phyloP scores from a whole-genome alignment of 2,888 invertebrate species.

The Ochropacha duplaris region DNA sequence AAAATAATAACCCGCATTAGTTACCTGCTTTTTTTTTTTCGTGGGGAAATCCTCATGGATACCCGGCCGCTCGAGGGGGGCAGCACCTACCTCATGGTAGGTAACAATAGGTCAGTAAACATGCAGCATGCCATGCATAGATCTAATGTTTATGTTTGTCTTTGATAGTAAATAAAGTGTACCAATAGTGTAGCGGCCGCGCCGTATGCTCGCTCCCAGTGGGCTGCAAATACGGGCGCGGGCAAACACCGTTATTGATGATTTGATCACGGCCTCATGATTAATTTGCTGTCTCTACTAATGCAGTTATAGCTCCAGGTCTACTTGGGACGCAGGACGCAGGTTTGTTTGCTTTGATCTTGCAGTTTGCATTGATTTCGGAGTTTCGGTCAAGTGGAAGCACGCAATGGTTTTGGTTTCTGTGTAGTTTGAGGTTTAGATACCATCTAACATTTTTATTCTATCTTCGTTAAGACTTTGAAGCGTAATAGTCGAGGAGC shows the following conservation, averaged over 20 bases:
- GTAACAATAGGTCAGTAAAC: too few species aligned
- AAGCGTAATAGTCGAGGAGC: too few species aligned
- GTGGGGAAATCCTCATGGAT: too few species aligned
- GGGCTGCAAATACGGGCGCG: slow-evolving; percentile 28
- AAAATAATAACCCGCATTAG: too few species aligned
- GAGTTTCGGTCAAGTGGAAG: neutral
- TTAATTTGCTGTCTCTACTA: slow-evolving; percentile 3
- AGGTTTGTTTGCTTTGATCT: neutral
- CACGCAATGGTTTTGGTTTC: neutral
- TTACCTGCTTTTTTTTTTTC: too few species aligned
- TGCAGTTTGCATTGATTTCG: neutral
- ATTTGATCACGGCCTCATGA: slow-evolving; percentile 21
- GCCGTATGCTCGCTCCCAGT: slow-evolving; percentile 2
- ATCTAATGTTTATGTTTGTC: neutral
- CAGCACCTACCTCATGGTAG: too few species aligned
- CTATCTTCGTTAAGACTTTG: too few species aligned
- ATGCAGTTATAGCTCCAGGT: neutral
- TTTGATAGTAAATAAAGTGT: slow-evolving; percentile 18
- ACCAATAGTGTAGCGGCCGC: neutral
- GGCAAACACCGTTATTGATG: slow-evolving; percentile 32
- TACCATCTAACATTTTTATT: neutral
- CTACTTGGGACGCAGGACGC: neutral
- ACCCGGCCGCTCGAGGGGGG: too few species aligned
- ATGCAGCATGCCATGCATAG: neutral
- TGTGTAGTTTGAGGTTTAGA: neutral